Evolutionary conservation across 2,797 vertebrate species (phyloP).

Genomic region (Gallirallus australis): DNA sequence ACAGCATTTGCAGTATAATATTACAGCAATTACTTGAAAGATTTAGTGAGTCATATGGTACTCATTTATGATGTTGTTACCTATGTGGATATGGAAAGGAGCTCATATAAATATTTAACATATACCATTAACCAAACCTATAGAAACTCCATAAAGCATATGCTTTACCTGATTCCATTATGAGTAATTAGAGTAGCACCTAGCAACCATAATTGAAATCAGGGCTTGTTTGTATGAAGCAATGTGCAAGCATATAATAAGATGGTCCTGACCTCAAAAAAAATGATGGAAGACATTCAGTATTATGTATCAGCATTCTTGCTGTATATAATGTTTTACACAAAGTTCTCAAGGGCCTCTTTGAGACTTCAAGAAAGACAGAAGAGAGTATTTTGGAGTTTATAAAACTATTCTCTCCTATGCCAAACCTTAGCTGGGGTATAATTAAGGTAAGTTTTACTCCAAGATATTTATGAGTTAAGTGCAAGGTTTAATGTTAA

Average conservation of each 20-base stretch:
- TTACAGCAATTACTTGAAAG: background rate
- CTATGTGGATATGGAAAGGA: background rate
- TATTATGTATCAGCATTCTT: background rate
- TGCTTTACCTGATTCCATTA: background rate
- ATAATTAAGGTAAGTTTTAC: background rate
- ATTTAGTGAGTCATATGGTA: background rate
- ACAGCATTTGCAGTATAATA: background rate
- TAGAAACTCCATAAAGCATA: background rate
- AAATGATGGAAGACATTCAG: background rate
- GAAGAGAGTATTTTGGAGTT: background rate
- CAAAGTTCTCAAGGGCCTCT: background rate
- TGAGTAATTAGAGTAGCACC: background rate
- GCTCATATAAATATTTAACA: constrained; percentile 9
- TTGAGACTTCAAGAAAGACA: background rate
- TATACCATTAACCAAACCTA: background rate
- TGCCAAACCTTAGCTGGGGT: background rate
- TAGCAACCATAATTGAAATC: background rate
- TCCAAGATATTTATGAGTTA: background rate
- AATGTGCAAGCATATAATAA: background rate
- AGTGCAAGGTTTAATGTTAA: background rate
- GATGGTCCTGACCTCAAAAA: background rate
- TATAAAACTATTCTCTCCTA: background rate
- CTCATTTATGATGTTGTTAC: background rate
- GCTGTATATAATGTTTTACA: background rate
- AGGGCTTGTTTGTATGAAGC: background rate